Evolutionary conservation across 2,113 vertebrate species (phyloP).

Genomic region (Coryphaenoides rupestris): DNA sequence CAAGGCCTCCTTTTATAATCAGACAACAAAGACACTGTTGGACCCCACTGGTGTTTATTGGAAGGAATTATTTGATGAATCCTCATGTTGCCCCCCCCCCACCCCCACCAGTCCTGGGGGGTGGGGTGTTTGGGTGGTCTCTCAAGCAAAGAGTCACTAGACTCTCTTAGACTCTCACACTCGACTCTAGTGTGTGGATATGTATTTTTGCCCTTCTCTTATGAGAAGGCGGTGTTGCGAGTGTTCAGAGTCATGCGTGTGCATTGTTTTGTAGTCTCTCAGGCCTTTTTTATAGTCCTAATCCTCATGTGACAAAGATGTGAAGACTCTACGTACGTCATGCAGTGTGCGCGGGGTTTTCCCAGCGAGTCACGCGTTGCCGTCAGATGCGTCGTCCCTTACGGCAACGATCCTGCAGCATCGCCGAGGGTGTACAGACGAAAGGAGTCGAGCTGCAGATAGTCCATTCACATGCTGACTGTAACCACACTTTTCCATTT

Average conservation of each 20-base stretch:
- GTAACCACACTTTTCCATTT: no score
- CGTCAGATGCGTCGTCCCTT: no score
- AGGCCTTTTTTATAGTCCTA: not conserved
- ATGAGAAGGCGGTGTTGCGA: not conserved
- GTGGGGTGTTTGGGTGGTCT: not conserved
- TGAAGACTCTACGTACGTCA: no score
- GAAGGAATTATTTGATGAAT: not conserved
- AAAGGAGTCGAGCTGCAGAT: no score
- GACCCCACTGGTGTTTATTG: constrained; percentile 4
- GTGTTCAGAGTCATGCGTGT: not conserved
- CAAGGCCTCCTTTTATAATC: constrained; percentile 17
- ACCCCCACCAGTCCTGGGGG: not conserved
- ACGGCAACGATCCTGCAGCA: no score
- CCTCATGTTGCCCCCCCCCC: not conserved
- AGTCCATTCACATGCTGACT: no score
- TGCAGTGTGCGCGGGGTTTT: no score
- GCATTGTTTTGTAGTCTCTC: not conserved
- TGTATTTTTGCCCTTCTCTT: not conserved
- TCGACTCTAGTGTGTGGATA: not conserved
- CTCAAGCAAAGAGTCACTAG: no score
- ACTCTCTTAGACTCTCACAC: no score
- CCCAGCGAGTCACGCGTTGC: no score
- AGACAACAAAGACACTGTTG: constrained; percentile 7
- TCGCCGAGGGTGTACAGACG: no score
- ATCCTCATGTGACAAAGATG: no score